phyloP scores from a whole-genome alignment of 2,113 vertebrate species.

The human region DNA sequence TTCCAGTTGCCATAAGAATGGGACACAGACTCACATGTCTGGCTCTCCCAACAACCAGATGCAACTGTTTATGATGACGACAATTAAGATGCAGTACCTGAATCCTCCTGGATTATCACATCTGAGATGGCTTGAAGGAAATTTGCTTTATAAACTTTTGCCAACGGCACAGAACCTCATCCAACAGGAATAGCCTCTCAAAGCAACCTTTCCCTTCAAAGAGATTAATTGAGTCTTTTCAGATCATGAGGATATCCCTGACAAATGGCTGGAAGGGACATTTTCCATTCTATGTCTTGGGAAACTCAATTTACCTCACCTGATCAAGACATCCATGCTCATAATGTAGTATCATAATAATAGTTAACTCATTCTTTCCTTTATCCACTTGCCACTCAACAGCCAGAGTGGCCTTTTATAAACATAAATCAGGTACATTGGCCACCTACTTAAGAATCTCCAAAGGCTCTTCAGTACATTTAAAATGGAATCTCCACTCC shows the following conservation, averaged over 20 bases:
- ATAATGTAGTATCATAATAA: not conserved
- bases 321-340: not conserved
- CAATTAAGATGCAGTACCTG: conserved; percentile 35
- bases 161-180: conserved; percentile 19
- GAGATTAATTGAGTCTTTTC: conserved; percentile 61
- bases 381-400: not conserved
- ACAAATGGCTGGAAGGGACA: not conserved
- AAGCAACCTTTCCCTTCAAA: conserved; percentile 44
- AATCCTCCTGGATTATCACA: not conserved
- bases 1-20: conserved; percentile 71
- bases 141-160: conserved; percentile 13
- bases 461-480: not conserved
- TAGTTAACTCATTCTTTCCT: conserved; percentile 5
- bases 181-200: conserved; percentile 56
- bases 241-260: not conserved
- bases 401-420: not conserved
- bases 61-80: conserved; percentile 59
- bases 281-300: not conserved
- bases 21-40: conserved; percentile 50
- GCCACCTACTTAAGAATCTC: not conserved
- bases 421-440: conserved; percentile 1
- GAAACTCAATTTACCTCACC: not conserved
- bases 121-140: conserved; percentile 10
- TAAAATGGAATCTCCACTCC: not conserved
- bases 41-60: conserved; percentile 56